A percentile compares a stretch with the other conserved stretches of the same genome.
Evolutionary conservation across 2,113 vertebrate genomes (phyloP).

Genomic region (Barnardius zonarius): DNA sequence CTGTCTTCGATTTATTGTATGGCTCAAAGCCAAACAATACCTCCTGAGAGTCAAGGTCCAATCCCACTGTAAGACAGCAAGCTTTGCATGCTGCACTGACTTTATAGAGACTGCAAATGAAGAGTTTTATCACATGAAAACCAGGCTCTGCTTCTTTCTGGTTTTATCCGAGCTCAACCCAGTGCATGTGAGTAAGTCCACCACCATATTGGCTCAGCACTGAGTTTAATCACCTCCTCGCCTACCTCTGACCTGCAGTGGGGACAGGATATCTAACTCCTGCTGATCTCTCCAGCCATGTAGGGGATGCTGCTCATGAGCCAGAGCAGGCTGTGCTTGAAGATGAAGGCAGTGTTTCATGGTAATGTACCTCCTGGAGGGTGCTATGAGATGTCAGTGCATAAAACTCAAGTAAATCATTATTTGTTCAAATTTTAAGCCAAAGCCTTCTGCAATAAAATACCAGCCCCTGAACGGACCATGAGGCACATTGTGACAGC

Average conservation of each 20-base stretch:
- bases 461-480: background rate
- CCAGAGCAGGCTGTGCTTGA: background rate
- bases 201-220: background rate
- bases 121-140: background rate
- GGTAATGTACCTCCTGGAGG: background rate
- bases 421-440: background rate
- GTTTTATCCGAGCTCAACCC: background rate
- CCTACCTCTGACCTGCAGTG: background rate
- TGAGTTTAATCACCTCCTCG: background rate
- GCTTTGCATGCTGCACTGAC: background rate
- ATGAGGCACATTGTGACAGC: rapidly evolving
- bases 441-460: background rate
- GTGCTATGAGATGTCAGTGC: background rate
- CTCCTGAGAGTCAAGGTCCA: background rate
- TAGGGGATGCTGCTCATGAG: background rate
- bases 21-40: background rate
- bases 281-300: background rate
- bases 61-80: background rate
- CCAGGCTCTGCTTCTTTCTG: background rate
- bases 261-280: background rate
- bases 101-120: background rate
- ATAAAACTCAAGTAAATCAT: background rate
- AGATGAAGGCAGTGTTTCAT: background rate
- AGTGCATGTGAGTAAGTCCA: background rate
- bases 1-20: background rate